phyloP scores from a whole-genome alignment of 2,888 invertebrate genomes.

The Nemoura dubitans region DNA sequence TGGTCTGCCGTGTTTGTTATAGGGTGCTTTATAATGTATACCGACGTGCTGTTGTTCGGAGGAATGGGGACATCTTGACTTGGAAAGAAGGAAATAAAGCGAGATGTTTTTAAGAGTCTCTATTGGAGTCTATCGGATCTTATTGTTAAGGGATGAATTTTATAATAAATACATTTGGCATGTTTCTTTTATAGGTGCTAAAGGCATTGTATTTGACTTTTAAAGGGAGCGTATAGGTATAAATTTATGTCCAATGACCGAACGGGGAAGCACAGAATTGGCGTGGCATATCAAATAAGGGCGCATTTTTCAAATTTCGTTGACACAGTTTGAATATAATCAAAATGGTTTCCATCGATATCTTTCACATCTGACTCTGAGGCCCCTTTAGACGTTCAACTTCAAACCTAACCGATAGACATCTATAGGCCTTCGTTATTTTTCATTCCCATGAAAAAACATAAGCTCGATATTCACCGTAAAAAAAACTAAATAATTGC shows the following conservation, averaged over 20 bases:
- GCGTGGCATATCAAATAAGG: no score
- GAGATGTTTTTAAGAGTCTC: neutral
- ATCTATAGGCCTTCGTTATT: no score
- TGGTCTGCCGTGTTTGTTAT: neutral
- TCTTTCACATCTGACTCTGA: no score
- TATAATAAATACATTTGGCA: neutral
- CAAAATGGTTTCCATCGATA: no score
- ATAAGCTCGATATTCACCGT: neutral
- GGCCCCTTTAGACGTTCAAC: no score
- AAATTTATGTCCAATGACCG: no score
- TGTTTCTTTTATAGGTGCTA: neutral
- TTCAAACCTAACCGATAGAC: no score
- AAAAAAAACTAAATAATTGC: neutral
- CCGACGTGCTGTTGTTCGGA: neutral
- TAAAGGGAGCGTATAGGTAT: neutral
- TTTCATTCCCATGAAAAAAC: neutral
- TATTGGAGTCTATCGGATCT: neutral
- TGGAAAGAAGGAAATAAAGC: neutral
- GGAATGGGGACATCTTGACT: neutral
- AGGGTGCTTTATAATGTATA: neutral
- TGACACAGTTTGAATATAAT: no score
- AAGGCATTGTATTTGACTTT: neutral
- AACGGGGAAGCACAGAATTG: no score
- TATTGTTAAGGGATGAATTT: neutral
- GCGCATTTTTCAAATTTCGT: no score